Base-by-base conservation (phyloP, 53 echinoderm and acorn worm species). In the Echinometra lucunter region DNA sequence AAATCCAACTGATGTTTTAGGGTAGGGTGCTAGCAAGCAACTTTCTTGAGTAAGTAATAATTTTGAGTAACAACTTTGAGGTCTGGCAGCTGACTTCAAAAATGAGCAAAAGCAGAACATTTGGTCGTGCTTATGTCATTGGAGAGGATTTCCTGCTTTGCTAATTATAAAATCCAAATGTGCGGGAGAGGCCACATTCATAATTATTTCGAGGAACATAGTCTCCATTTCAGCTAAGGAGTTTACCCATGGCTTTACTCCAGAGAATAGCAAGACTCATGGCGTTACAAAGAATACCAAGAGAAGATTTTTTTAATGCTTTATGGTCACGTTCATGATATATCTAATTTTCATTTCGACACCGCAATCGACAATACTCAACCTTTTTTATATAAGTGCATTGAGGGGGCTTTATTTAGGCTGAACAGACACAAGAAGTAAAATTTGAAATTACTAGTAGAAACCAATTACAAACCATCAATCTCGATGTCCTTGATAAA, bases 91-190 rank as follows among this genome's bases (percentile, higher is more conserved):
- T 78, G 78, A n/a, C 42, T 35, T 1, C 3, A 13, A 42, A 78
- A 40, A 78, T 42, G 28, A 40, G 18, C 21, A 38, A 6, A 35
- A 78, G 78, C 78, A 78, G 78, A 78, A 78, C 78, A 78, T 78
- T 78, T 78, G 78, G 78, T 78, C 72, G 78, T 30, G 42, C 38
- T 78, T 78, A 78, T 78, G 78, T 78, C 42, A 19, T 78, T 78
- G 38, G n/a, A 38, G 37, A 38, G 38, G 75, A 75, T 75, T 38
- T 75, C 75, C 75, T 75, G 78, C 42, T 42, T n/a, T 78, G 38
- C 42, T 78, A 78, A 78, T 78, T 78, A 78, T 42, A 2, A 72
- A 78, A 78, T 78, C 78, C 3, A 21, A 74, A 40, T 23, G 40
- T 38, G 35, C 10, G 74, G 74, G 37, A 35, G 74, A 66, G 66